Evolutionary conservation across 2,113 vertebrate genomes (phyloP).

Genomic region (Typhlomys cinereus): DNA sequence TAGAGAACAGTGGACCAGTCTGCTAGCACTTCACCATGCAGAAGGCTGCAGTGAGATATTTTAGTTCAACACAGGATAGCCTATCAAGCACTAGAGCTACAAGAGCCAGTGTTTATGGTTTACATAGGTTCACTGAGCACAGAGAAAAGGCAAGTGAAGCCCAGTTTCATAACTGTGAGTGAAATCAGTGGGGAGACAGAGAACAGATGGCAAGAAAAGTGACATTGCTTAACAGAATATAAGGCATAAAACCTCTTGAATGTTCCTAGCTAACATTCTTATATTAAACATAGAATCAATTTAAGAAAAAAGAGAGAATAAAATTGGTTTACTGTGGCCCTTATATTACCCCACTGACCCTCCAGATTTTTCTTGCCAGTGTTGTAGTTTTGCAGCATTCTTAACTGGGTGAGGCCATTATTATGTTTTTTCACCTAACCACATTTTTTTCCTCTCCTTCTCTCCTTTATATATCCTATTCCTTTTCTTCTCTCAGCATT

Average conservation of each 20-base stretch:
- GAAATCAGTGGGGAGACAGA: not conserved
- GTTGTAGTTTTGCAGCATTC: no score
- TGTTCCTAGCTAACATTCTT: not conserved
- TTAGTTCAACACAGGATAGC: not conserved
- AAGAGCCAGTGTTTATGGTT: not conserved
- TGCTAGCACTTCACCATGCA: not conserved
- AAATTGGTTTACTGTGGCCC: not conserved
- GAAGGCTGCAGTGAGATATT: not conserved
- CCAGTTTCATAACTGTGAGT: not conserved
- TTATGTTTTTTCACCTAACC: no score
- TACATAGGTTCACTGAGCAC: not conserved
- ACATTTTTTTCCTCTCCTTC: no score
- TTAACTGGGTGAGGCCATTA: no score
- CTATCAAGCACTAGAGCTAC: not conserved
- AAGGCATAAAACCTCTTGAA: slow-evolving; percentile 2
- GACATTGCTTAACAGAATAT: not conserved
- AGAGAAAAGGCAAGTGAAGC: not conserved
- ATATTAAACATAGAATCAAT: slow-evolving; percentile 7
- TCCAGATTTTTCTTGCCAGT: no score
- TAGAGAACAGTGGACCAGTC: not conserved
- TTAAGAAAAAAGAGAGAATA: not conserved
- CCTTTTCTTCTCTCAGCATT: no score
- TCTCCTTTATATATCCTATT: no score
- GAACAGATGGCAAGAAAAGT: slow-evolving; percentile 3
- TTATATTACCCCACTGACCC: no score